Evolutionary conservation across 2,113 vertebrate species (phyloP).

Genomic region (Dendrocopos noguchii): DNA sequence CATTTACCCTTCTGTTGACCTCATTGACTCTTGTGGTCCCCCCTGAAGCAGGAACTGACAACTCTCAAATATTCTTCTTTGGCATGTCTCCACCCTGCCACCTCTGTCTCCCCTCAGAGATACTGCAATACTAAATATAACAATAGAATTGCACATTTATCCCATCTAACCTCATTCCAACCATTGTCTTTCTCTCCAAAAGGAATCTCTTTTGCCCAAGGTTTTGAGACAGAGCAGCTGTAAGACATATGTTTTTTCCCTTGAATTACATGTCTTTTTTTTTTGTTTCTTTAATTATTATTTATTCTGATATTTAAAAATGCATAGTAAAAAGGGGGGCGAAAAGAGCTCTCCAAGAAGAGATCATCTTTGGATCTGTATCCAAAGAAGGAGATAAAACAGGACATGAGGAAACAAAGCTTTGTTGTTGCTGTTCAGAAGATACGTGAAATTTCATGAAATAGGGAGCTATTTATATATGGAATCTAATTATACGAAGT

Average conservation of each 20-base stretch:
- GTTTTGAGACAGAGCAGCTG: background rate
- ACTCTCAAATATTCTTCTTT: background rate
- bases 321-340: background rate
- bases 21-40: background rate
- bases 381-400: slow-evolving; percentile 10
- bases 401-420: background rate
- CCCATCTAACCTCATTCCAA: background rate
- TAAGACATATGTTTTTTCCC: background rate
- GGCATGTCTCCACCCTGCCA: background rate
- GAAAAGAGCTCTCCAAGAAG: background rate
- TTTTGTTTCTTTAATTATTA: background rate
- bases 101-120: background rate
- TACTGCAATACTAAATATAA: background rate
- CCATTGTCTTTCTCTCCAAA: background rate
- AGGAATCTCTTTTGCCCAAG: background rate
- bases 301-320: background rate
- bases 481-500: background rate
- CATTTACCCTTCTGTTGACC: no score
- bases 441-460: background rate
- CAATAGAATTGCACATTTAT: background rate
- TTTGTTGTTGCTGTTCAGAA: slow-evolving; percentile 1
- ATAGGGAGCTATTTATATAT: background rate
- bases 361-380: background rate
- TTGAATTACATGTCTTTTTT: background rate
- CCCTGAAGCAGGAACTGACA: background rate